A percentile compares a stretch with the other conserved stretches of the same genome.
phyloP scores from a whole-genome alignment of 2,797 vertebrate genomes.

The Sebastes goodei region DNA sequence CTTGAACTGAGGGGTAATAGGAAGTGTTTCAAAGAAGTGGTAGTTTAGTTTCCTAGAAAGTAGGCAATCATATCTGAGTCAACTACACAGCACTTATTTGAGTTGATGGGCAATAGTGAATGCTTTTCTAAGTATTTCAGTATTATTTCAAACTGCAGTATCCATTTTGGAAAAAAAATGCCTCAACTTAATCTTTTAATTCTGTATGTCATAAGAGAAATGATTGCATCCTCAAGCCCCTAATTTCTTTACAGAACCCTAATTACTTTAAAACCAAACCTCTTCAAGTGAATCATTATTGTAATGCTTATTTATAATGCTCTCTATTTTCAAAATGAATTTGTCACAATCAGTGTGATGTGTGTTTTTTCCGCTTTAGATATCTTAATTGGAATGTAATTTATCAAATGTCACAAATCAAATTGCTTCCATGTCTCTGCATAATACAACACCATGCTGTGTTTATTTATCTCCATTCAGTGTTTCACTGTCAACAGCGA shows the following conservation, averaged over 20 bases:
- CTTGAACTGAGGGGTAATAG: too few relatives aligned
- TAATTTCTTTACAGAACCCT: neutral
- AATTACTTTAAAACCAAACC: neutral
- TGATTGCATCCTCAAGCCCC: neutral
- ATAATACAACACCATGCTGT: neutral
- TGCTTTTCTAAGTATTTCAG: neutral
- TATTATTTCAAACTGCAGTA: conserved; percentile 35
- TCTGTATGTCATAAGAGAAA: neutral
- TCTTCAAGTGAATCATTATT: neutral
- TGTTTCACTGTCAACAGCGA: neutral
- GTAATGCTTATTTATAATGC: neutral
- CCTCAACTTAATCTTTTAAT: conserved; percentile 1
- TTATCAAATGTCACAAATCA: conserved; percentile 4
- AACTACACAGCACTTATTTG: too few relatives aligned
- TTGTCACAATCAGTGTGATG: neutral
- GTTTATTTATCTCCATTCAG: neutral
- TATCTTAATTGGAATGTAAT: neutral
- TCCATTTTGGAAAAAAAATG: neutral
- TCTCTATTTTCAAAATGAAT: neutral
- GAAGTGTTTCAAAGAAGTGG: too few relatives aligned
- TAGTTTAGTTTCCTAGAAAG: too few relatives aligned
- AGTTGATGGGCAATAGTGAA: too few relatives aligned
- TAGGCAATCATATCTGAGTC: fast-evolving
- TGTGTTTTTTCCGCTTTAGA: neutral
- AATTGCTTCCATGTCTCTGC: neutral